These are phyloP conservation scores for Colinus virginianus DNA, from an alignment of 2,113 vertebrate genomes.

Conservation along the genomic window DNA sequence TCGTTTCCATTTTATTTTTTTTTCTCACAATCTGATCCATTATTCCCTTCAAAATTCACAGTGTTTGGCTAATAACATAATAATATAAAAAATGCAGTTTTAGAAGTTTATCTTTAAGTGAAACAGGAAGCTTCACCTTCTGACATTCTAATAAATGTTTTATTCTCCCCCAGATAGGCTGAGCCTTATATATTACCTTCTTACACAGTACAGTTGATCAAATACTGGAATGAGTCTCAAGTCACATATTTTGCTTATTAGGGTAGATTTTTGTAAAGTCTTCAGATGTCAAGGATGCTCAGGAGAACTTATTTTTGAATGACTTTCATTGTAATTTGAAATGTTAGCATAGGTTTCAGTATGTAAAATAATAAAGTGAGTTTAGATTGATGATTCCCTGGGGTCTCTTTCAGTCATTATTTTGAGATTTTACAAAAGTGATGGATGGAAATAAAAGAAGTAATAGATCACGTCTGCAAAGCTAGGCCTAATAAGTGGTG, in stretches of 20 bases:
- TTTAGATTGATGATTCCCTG: not conserved
- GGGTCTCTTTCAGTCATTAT: accelerated
- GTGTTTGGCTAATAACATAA: not conserved
- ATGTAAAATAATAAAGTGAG: not conserved
- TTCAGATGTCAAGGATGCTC: not conserved
- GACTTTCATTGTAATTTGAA: not conserved
- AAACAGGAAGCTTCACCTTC: not conserved
- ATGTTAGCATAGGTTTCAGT: not conserved
- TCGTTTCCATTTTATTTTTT: not conserved
- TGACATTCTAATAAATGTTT: not conserved
- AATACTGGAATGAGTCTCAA: not conserved
- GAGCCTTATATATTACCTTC: not conserved
- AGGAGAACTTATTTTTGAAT: not conserved
- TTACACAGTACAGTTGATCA: not conserved
- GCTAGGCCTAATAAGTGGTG: not conserved
- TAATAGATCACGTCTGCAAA: not conserved
- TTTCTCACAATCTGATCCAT: not conserved
- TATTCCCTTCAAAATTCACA: not conserved
- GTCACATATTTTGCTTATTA: not conserved
- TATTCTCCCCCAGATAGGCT: not conserved
- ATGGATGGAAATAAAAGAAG: not conserved
- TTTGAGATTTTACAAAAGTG: not conserved
- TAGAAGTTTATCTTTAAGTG: not conserved
- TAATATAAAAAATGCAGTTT: not conserved
- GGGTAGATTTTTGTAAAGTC: not conserved